Percentiles rank a stretch among this genome's conserved stretches.
Conservation (phyloP, 2,113 vertebrate genomes). For the Rallus limicola region DNA sequence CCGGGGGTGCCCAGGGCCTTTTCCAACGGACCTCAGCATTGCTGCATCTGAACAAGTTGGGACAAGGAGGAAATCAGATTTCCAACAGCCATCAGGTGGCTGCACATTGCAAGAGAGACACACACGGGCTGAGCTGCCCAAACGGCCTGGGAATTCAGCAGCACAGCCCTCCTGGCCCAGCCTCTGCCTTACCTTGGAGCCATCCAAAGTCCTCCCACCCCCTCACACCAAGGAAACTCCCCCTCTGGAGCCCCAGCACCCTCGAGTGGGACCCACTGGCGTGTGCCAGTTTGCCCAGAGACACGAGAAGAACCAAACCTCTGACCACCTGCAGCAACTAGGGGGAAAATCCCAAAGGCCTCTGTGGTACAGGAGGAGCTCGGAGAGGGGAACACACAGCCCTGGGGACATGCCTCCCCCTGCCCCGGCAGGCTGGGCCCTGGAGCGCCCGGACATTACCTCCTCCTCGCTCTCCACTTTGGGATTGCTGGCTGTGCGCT, state of each 20-base stretch:
- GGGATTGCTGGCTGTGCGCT: constrained; percentile 95
- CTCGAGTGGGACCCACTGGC: accelerated
- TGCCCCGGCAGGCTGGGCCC: neutral
- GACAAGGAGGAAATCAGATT: neutral
- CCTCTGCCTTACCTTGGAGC: neutral
- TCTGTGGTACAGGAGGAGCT: neutral
- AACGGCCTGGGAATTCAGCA: neutral
- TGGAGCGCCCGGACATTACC: constrained; percentile 65
- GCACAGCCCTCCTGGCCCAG: neutral
- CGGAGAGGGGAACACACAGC: neutral
- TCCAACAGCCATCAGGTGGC: neutral
- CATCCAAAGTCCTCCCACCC: neutral
- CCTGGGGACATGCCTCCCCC: neutral
- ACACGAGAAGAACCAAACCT: too few species aligned
- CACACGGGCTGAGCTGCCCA: accelerated
- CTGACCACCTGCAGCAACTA: neutral
- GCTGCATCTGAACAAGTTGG: neutral
- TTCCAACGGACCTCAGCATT: neutral
- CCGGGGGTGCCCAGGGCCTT: neutral
- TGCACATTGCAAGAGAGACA: neutral
- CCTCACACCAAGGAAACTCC: neutral
- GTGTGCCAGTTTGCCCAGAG: accelerated
- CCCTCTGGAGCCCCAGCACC: neutral
- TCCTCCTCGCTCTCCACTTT: constrained; percentile 95
- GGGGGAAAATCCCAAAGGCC: neutral